phyloP scores from a whole-genome alignment of 2,888 invertebrate species.

The Heliconius cydno region DNA sequence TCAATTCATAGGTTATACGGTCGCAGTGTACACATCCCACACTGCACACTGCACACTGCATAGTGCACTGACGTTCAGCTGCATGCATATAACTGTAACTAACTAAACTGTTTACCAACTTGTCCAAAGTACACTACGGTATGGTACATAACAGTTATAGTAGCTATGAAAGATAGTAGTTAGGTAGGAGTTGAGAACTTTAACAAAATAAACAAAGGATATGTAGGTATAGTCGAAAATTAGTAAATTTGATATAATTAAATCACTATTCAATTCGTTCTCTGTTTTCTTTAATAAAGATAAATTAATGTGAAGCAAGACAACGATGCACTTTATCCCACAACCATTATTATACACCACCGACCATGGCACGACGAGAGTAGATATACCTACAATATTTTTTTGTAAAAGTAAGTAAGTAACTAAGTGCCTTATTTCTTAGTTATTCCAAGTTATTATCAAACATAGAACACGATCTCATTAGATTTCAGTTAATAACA shows the following conservation, averaged over 20 bases:
- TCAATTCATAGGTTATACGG: slow-evolving; percentile 24
- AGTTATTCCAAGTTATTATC: neutral
- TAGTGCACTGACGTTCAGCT: slow-evolving; percentile 2
- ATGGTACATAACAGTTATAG: neutral
- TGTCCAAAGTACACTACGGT: neutral
- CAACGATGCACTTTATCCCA: too few species aligned
- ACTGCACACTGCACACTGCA: neutral
- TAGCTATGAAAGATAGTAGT: neutral
- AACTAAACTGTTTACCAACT: slow-evolving; percentile 32
- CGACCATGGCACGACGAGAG: neutral
- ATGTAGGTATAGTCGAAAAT: neutral
- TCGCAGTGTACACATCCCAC: slow-evolving; percentile 7
- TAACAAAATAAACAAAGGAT: neutral
- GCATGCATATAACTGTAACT: slow-evolving; percentile 16
- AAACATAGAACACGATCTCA: neutral
- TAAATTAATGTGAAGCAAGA: neutral
- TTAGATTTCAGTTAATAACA: neutral
- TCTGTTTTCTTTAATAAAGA: neutral
- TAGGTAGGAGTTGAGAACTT: neutral
- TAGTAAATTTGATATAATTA: neutral
- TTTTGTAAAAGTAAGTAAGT: too few species aligned
- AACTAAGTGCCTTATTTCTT: too few species aligned
- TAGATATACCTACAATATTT: too few species aligned
- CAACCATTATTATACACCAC: neutral
- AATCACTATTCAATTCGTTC: neutral